Percentiles rank a stretch among this genome's conserved stretches.
phyloP scores from a whole-genome alignment of 2,888 invertebrate genomes.

The Sarcophaga variegata region DNA sequence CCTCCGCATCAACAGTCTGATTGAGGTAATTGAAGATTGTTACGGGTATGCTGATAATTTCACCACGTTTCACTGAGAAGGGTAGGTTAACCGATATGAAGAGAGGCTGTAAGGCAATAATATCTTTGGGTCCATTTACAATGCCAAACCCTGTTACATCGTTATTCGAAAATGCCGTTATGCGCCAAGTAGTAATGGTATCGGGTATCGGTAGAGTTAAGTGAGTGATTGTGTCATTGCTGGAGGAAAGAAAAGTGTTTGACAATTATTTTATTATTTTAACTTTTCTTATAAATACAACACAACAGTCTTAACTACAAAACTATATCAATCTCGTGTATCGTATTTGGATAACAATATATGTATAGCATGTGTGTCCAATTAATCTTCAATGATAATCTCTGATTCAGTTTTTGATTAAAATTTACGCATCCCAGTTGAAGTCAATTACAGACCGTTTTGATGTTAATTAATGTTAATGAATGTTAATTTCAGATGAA shows the following conservation, averaged over 20 bases:
- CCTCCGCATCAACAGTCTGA: slow-evolving; percentile 87
- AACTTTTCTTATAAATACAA: too few species aligned
- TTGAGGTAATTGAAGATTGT: slow-evolving; percentile 93
- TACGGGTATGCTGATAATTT: slow-evolving; percentile 92
- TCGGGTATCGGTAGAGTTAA: slow-evolving; percentile 83
- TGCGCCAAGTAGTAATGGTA: slow-evolving; percentile 90
- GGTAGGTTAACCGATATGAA: slow-evolving; percentile 89
- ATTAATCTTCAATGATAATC: too few species aligned
- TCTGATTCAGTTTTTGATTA: too few species aligned
- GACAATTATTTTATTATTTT: too few species aligned
- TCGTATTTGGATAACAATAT: background rate
- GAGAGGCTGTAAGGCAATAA: slow-evolving; percentile 89
- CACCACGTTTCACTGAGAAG: slow-evolving; percentile 89
- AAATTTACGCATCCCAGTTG: too few species aligned
- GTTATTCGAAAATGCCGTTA: slow-evolving; percentile 90
- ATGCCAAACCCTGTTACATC: slow-evolving; percentile 88
- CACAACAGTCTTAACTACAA: too few species aligned
- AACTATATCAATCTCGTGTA: too few species aligned
- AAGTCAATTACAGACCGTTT: background rate
- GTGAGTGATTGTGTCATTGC: background rate
- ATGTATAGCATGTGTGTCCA: too few species aligned
- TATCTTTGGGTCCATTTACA: slow-evolving; percentile 82
- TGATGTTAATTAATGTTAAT: too few species aligned
- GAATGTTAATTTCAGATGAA: too few species aligned
- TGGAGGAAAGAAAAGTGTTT: background rate